A percentile compares a stretch with the other conserved stretches of the same genome.
Evolutionary conservation across 2,888 invertebrate species (phyloP).

Genomic region (Cyclophora albipunctata): DNA sequence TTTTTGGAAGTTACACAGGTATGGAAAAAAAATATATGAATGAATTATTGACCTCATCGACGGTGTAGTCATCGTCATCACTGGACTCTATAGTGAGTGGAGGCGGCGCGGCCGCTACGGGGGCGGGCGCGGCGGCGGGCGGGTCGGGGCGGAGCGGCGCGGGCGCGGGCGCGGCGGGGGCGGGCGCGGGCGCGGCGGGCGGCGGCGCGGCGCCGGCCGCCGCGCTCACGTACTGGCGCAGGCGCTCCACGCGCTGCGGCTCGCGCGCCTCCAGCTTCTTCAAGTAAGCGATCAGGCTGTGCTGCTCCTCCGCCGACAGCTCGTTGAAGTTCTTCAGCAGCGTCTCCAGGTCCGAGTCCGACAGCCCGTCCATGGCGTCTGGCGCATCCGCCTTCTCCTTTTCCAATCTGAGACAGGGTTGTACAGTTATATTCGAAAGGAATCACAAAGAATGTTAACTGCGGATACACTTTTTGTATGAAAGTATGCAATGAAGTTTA

Average conservation of each 20-base stretch:
- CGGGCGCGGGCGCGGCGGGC: constrained; percentile 84
- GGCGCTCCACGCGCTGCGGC: constrained; percentile 83
- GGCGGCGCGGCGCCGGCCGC: constrained; percentile 38
- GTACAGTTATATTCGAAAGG: too few species aligned
- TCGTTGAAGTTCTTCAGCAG: constrained; percentile 86
- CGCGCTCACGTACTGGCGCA: constrained; percentile 83
- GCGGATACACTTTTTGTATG: too few species aligned
- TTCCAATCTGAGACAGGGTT: constrained; percentile 1
- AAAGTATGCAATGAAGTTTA: too few species aligned
- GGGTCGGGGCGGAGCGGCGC: constrained; percentile 3
- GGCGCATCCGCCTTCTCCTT: constrained; percentile 41
- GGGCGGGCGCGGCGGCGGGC: constrained; percentile 4
- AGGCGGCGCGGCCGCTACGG: constrained; percentile 1
- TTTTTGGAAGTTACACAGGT: too few species aligned
- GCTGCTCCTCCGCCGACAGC: constrained; percentile 86
- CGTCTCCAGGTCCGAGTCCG: constrained; percentile 86
- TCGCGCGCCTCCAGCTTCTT: constrained; percentile 87
- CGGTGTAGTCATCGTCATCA: constrained; percentile 88
- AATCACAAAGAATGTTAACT: too few species aligned
- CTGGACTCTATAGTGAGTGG: constrained; percentile 74
- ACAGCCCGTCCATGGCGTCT: constrained; percentile 81
- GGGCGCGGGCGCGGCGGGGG: constrained; percentile 67
- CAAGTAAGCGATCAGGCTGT: constrained; percentile 86
- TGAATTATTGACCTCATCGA: constrained; percentile 77
- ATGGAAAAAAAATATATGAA: background rate